A percentile compares a stretch with the other conserved stretches of the same genome.
These are phyloP conservation scores for Chlorops oryzae DNA, from an alignment of 1,140 invertebrate genomes.

Conservation along the genomic window DNA sequence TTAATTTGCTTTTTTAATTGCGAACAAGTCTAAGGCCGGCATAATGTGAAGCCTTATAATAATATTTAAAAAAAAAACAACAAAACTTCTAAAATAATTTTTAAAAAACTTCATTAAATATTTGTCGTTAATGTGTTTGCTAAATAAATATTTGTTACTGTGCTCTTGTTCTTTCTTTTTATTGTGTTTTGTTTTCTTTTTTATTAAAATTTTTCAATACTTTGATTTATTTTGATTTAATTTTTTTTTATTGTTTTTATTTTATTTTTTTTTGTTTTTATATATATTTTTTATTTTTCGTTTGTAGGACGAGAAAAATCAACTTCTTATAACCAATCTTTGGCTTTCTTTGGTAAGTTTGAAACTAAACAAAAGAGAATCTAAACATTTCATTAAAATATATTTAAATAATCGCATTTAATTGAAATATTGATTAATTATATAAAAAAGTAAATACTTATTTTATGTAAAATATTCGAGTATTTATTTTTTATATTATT, in stretches of 20 bases:
- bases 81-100: conserved; percentile 2
- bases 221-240: conserved; percentile 18
- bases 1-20: too few species aligned
- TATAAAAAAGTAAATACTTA: conserved; percentile 22
- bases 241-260: conserved; percentile 20
- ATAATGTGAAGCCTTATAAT: too few species aligned
- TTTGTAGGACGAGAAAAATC: conserved; percentile 78
- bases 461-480: too few species aligned
- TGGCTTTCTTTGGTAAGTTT: conserved; percentile 81
- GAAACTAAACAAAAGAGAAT: conserved; percentile 37
- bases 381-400: conserved; percentile 37
- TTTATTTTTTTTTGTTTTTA: conserved; percentile 16
- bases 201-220: conserved; percentile 14
- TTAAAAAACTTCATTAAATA: conserved; percentile 16
- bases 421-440: conserved; percentile 25
- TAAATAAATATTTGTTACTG: conserved; percentile 13
- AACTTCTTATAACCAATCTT: conserved; percentile 78
- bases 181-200: conserved; percentile 8
- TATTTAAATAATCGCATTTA: background rate
- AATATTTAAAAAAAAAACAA: background rate
- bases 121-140: conserved; percentile 1
- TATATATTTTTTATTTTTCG: conserved; percentile 17
- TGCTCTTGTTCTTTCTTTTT: too few species aligned
- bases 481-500: too few species aligned
- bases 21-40: too few species aligned